phyloP scores from a whole-genome alignment of 2,888 invertebrate genomes.

The Eilema caniola region DNA sequence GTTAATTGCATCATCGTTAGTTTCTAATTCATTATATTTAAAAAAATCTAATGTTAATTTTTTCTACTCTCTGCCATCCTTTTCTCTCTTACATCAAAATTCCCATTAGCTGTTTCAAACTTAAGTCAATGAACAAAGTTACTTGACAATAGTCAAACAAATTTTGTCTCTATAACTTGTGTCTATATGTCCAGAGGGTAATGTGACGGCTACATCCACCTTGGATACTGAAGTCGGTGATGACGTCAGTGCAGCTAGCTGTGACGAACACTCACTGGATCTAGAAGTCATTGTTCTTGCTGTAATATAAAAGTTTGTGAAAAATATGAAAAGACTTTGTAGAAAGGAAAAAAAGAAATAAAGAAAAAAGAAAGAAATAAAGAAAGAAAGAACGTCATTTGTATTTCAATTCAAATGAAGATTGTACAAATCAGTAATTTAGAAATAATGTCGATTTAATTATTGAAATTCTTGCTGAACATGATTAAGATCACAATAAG shows the following conservation, averaged over 20 bases:
- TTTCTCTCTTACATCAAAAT: neutral
- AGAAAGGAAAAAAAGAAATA: too few species aligned
- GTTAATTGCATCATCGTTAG: neutral
- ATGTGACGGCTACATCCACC: slow-evolving; percentile 80
- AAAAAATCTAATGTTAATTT: too few species aligned
- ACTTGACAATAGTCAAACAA: slow-evolving; percentile 81
- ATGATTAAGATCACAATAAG: neutral
- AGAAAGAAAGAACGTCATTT: too few species aligned
- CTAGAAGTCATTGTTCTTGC: slow-evolving; percentile 81
- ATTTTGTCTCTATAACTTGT: slow-evolving; percentile 80
- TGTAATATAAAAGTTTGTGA: slow-evolving; percentile 34
- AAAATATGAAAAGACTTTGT: neutral
- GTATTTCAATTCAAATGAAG: neutral
- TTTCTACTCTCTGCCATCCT: neutral
- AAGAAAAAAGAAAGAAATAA: too few species aligned
- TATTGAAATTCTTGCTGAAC: neutral
- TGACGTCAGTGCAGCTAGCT: slow-evolving; percentile 71
- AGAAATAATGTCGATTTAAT: neutral
- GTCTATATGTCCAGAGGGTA: slow-evolving; percentile 73
- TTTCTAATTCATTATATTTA: neutral
- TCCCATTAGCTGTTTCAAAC: slow-evolving; percentile 21
- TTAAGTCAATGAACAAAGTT: slow-evolving; percentile 28
- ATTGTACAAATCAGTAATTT: neutral
- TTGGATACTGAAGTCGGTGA: slow-evolving; percentile 74
- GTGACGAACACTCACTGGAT: slow-evolving; percentile 80